phyloP scores from a whole-genome alignment of 1,140 invertebrate species.

The Cotesia glomerata region DNA sequence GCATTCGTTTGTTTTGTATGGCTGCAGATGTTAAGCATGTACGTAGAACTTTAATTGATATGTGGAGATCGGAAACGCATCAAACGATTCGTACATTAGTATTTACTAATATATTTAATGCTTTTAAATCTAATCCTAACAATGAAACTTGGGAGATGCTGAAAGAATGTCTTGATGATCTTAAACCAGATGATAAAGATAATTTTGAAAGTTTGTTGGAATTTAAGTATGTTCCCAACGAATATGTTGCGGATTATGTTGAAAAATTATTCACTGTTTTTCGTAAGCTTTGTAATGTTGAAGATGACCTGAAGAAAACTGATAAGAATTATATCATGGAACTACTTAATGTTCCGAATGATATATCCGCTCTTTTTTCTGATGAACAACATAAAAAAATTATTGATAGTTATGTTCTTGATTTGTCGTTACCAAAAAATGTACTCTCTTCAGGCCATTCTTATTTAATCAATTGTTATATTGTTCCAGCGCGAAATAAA shows the following conservation, averaged over 20 bases:
- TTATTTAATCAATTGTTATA: not conserved
- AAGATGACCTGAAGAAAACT: not conserved
- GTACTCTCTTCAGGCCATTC: not conserved
- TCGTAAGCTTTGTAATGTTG: not conserved
- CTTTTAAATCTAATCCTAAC: constrained; percentile 36
- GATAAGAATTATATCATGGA: not conserved
- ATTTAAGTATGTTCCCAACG: constrained; percentile 26
- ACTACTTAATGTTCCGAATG: not conserved
- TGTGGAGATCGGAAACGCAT: constrained; percentile 39
- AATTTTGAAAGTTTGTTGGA: constrained; percentile 15
- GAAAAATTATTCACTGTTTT: not conserved
- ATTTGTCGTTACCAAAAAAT: not conserved
- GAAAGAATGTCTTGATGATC: constrained; percentile 20
- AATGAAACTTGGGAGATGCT: constrained; percentile 37
- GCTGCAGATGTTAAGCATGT: constrained; percentile 30
- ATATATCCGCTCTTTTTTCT: not conserved
- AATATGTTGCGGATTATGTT: constrained; percentile 40
- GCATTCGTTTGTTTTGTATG: constrained; percentile 41
- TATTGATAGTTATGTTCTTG: not conserved
- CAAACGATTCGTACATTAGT: constrained; percentile 44
- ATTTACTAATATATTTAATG: constrained; percentile 13
- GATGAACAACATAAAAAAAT: not conserved
- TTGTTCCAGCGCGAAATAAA: not conserved
- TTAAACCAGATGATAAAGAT: constrained; percentile 31
- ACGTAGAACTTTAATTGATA: constrained; percentile 16